Conservation (phyloP, 2,797 vertebrate species). For the Acipenser transmontanus region DNA sequence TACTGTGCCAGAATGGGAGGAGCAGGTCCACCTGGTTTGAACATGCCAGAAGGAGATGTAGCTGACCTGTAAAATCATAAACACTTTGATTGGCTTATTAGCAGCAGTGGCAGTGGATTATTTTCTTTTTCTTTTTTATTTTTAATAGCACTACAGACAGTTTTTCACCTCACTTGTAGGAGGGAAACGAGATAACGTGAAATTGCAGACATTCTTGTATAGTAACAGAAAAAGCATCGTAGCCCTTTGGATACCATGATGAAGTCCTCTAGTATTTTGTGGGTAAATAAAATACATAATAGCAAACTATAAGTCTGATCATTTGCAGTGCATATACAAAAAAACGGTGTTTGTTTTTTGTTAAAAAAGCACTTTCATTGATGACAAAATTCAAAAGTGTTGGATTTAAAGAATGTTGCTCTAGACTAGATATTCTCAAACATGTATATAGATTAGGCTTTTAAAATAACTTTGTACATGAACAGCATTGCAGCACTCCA, state of each 20-base stretch:
- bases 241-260: background rate
- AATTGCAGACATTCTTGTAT: background rate
- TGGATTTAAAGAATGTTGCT: conserved; percentile 24
- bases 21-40: conserved; percentile 89
- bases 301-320: background rate
- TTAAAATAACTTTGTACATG: conserved; percentile 7
- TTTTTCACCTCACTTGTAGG: background rate
- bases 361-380: background rate
- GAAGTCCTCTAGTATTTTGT: background rate
- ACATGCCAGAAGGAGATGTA: conserved; percentile 10
- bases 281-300: background rate
- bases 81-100: conserved; percentile 26
- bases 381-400: background rate
- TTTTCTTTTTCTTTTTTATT: background rate
- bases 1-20: conserved; percentile 85
- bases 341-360: no score
- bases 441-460: conserved; percentile 17
- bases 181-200: background rate
- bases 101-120: conserved; percentile 8
- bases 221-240: background rate
- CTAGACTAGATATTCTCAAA: conserved; percentile 18
- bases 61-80: conserved; percentile 25
- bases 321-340: background rate
- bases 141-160: conserved; percentile 9
- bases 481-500: conserved; percentile 20